Percentiles rank a stretch among this genome's conserved stretches.
Evolutionary conservation across 1,140 invertebrate species (phyloP).

Genomic region (Meloidogyne floridensis): DNA sequence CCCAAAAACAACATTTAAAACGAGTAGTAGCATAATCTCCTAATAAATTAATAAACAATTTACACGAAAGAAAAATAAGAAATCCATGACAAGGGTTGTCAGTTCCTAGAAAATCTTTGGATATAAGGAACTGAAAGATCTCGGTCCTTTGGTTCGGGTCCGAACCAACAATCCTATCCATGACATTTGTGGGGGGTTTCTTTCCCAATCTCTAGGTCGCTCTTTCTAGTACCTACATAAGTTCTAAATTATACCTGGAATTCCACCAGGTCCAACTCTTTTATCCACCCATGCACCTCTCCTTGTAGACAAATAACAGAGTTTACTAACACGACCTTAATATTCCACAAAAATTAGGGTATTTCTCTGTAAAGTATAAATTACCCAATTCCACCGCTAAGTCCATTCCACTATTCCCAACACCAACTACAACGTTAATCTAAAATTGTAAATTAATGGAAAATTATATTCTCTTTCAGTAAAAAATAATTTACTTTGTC

Average conservation of each 20-base stretch:
- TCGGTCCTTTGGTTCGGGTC: too few relatives aligned
- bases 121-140: too few relatives aligned
- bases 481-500: constrained; percentile 30
- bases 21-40: constrained; percentile 8
- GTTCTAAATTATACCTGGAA: constrained; percentile 28
- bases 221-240: background rate
- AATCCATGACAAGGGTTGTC: too few relatives aligned
- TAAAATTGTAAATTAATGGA: background rate
- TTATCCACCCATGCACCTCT: constrained; percentile 68
- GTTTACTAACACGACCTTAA: constrained; percentile 61
- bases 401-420: constrained; percentile 71
- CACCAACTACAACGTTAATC: constrained; percentile 58
- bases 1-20: constrained; percentile 17
- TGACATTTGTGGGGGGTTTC: too few relatives aligned
- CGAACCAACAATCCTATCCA: too few relatives aligned
- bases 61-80: too few relatives aligned
- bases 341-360: too few relatives aligned
- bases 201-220: too few relatives aligned
- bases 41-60: background rate
- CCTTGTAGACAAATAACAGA: constrained; percentile 69
- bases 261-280: constrained; percentile 44
- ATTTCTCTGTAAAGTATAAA: too few relatives aligned
- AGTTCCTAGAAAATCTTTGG: too few relatives aligned
- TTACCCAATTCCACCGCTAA: constrained; percentile 69
- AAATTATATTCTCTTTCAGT: too few relatives aligned